These are phyloP conservation scores for Clarias pachynema DNA, from an alignment of 2,797 vertebrate species.

Conservation along the genomic window DNA sequence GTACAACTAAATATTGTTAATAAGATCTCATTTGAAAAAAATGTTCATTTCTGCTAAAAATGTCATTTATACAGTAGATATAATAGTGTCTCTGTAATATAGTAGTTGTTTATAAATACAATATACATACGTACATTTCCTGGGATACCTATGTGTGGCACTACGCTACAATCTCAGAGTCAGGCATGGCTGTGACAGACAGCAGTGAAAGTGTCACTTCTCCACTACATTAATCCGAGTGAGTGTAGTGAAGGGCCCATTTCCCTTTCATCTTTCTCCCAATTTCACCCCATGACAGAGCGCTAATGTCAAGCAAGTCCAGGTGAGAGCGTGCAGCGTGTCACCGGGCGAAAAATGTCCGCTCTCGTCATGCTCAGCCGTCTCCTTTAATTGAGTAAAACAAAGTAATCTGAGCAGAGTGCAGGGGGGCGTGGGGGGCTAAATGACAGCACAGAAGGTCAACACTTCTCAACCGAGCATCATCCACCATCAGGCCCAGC, in stretches of 20 bases:
- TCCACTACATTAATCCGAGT: constrained; percentile 38
- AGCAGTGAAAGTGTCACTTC: constrained; percentile 24
- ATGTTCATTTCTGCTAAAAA: background rate
- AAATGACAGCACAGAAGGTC: constrained; percentile 85
- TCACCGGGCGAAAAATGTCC: constrained; percentile 69
- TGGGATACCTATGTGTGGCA: background rate
- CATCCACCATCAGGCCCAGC: constrained; percentile 79
- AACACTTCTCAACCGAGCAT: constrained; percentile 73
- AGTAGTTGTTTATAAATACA: background rate
- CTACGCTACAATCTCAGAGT: background rate
- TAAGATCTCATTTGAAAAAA: background rate
- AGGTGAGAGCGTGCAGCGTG: constrained; percentile 64
- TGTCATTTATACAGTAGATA: background rate
- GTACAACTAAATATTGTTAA: background rate
- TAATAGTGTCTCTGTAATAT: background rate
- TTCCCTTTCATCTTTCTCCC: constrained; percentile 41
- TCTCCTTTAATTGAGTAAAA: constrained; percentile 84
- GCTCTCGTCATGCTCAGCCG: constrained; percentile 74
- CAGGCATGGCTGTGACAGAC: constrained; percentile 17
- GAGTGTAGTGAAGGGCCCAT: constrained; percentile 23
- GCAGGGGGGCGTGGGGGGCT: constrained; percentile 76
- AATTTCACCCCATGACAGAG: constrained; percentile 71
- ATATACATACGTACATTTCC: background rate
- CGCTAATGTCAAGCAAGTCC: constrained; percentile 72
- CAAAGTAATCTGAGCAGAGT: constrained; percentile 81